Conservation (phyloP, 2,888 invertebrate species). For the Stenurella melanura region DNA sequence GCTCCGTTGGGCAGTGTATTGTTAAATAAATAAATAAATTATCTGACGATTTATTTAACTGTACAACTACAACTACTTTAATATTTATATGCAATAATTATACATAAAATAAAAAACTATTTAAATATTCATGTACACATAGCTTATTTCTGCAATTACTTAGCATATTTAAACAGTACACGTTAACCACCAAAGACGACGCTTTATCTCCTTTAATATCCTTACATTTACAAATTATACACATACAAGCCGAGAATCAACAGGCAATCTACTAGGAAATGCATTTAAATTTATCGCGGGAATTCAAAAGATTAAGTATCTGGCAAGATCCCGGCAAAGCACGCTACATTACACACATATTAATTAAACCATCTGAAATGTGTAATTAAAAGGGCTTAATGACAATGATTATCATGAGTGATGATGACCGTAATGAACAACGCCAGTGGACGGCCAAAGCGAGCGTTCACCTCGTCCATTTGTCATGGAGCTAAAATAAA, state of each 20-base stretch:
- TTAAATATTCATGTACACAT: not conserved
- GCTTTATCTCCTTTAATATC: not conserved
- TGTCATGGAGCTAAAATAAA: constrained; percentile 44
- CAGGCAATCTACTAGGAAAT: constrained; percentile 4
- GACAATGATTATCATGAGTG: constrained; percentile 14
- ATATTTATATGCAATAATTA: no score
- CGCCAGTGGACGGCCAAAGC: constrained; percentile 12
- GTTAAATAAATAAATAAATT: no score
- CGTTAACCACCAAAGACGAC: not conserved
- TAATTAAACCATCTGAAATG: constrained; percentile 17
- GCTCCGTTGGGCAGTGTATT: no score
- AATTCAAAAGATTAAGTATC: not conserved
- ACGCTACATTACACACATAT: constrained; percentile 12
- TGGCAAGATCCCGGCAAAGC: constrained; percentile 3
- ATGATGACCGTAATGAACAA: constrained; percentile 22
- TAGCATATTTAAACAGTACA: not conserved
- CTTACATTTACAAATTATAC: not conserved
- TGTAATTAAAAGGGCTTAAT: constrained; percentile 23
- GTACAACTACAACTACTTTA: no score
- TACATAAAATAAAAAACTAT: not conserved
- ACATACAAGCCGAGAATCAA: constrained; percentile 4
- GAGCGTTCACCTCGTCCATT: constrained; percentile 44
- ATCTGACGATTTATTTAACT: no score
- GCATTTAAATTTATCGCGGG: constrained; percentile 2
- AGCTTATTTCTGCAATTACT: constrained; percentile 1